Evolutionary conservation across 2,113 vertebrate species (phyloP).

Genomic region (Oreochromis niloticus): DNA sequence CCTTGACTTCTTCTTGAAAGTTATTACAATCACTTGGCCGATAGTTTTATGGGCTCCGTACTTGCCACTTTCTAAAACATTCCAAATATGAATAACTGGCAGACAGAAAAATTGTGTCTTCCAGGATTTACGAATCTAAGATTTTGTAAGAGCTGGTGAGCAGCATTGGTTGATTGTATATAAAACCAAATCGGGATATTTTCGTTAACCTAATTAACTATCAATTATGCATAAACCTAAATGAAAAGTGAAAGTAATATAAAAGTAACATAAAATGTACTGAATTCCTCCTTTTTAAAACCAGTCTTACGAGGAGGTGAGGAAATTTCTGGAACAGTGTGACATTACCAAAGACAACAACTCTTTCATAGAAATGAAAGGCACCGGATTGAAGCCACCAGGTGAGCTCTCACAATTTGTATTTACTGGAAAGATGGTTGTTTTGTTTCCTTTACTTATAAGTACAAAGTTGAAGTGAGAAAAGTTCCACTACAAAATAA

Average conservation of each 20-base stretch:
- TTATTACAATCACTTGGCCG: background rate
- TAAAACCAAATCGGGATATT: background rate
- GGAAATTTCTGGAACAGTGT: slow-evolving; percentile 80
- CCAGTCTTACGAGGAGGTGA: slow-evolving; percentile 86
- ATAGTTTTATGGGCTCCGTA: background rate
- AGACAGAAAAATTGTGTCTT: background rate
- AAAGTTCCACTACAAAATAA: background rate
- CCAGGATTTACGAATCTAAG: background rate
- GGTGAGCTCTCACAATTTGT: slow-evolving; percentile 62
- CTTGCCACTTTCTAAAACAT: background rate
- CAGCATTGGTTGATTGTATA: background rate
- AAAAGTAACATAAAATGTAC: background rate
- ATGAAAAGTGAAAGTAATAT: background rate
- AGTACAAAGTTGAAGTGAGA: background rate
- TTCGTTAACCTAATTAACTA: background rate
- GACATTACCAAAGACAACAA: slow-evolving; percentile 78
- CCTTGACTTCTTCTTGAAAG: background rate
- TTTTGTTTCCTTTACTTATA: background rate
- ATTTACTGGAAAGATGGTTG: background rate
- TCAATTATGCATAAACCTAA: background rate
- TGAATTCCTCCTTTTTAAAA: background rate
- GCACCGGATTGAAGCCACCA: slow-evolving; percentile 78
- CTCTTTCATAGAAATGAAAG: slow-evolving; percentile 80
- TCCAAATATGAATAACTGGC: background rate
- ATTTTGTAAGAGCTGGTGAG: background rate